A percentile compares a stretch with the other conserved stretches of the same genome.
Evolutionary conservation across 2,888 invertebrate genomes (phyloP).

Genomic region (Agapetus fuscipes): DNA sequence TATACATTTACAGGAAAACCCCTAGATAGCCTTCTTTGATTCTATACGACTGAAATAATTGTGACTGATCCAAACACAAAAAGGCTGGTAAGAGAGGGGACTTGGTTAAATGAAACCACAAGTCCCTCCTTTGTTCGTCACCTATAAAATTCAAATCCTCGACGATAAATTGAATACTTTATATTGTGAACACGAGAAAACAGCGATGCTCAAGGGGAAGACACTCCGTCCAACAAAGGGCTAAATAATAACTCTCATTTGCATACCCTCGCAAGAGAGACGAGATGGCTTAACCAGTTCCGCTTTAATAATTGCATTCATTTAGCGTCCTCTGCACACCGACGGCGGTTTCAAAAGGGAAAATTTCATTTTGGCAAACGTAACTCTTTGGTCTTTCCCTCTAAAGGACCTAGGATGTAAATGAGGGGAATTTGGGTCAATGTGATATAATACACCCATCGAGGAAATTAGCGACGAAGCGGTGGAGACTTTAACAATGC

Average conservation of each 20-base stretch:
- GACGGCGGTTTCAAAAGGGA: constrained; percentile 10
- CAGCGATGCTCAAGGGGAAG: constrained; percentile 3
- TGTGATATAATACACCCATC: too few relatives aligned
- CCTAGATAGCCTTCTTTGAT: too few relatives aligned
- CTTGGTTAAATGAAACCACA: not conserved
- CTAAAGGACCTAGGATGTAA: too few relatives aligned
- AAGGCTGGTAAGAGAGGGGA: too few relatives aligned
- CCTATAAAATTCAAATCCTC: constrained; percentile 14
- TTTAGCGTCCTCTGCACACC: constrained; percentile 18
- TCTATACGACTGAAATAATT: too few relatives aligned
- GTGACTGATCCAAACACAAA: too few relatives aligned
- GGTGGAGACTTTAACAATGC: too few relatives aligned
- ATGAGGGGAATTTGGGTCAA: too few relatives aligned
- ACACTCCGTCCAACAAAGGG: constrained; percentile 14
- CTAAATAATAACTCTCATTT: constrained; percentile 20
- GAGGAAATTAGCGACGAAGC: constrained; percentile 24
- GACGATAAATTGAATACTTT: constrained; percentile 16
- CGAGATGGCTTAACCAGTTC: constrained; percentile 16
- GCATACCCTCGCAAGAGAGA: constrained; percentile 13
- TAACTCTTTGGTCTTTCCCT: constrained; percentile 14
- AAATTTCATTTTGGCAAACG: constrained; percentile 18
- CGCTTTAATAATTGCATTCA: constrained; percentile 19
- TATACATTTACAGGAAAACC: too few relatives aligned
- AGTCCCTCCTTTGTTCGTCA: constrained; percentile 9
- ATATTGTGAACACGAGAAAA: constrained; percentile 5